Evolutionary conservation across 2,797 vertebrate species (phyloP), one percentile per base, ranked within the genome.

Genomic region (Peromyscus nudipes): DNA sequence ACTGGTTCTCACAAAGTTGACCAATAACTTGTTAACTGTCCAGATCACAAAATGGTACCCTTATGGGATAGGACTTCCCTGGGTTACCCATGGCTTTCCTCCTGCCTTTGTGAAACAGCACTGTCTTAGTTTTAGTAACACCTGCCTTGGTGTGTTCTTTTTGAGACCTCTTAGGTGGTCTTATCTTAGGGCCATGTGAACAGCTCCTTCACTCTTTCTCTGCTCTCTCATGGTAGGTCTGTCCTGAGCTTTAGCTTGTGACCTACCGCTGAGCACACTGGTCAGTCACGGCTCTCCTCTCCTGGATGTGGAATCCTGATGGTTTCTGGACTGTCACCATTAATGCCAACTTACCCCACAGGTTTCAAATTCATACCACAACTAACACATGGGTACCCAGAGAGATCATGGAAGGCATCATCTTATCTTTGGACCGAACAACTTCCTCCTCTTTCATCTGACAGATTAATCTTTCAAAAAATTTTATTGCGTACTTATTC

Each of bases 171-270:
- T 55, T 4, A 6, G 1, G 31, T 16, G 6, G 0, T 55, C 43
- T n/a, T 37, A 13, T 37, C 60, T 69, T 49, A 29, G 11, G 0
- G 1, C 43, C 0, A 0, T 1, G 6, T 37, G 17, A n/a, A 29
- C 49, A 21, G 16, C 8, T 11, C 17, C 31, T 9, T 37, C 52
- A 43, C 40, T 0, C 6, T 9, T 23, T 40, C 34, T 21, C 6
- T n/a, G 60, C 37, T 82, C 21, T 76, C 8, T 64, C 14, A 27
- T 6, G 29, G 29, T 0, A 55, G 25, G 62, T 31, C 4, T 6
- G 4, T 29, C 52, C 96, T 8, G 46, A 91, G 62, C 29, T 4
- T 55, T 62, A 16, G 27, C 60, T 55, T 57, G 23, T 27, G 23
- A 52, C n/a, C 87, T 46, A 25, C 67, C 23, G 19, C 27, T 64